Conservation (phyloP, 2,888 invertebrate genomes). For the Xanthorhoe spadicearia region DNA sequence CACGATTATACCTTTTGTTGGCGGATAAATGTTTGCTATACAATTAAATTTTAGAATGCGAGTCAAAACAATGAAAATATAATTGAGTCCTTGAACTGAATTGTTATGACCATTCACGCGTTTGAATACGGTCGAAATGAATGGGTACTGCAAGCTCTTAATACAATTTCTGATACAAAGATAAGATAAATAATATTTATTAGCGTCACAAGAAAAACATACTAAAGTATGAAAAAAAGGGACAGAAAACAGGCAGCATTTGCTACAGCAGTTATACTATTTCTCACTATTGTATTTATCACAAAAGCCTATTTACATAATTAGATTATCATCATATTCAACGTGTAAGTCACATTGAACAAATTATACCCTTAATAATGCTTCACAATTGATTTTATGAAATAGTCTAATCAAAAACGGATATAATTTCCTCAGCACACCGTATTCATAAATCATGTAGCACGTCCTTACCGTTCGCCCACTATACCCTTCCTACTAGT, state of each 20-base stretch:
- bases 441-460: conserved; percentile 26
- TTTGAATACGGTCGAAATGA: neutral
- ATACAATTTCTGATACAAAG: neutral
- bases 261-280: too few relatives aligned
- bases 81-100: conserved; percentile 18
- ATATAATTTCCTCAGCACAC: conserved; percentile 12
- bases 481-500: conserved; percentile 25
- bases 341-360: neutral
- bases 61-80: conserved; percentile 23
- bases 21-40: conserved; percentile 10
- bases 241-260: too few relatives aligned
- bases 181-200: too few relatives aligned
- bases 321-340: too few relatives aligned
- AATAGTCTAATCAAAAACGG: neutral
- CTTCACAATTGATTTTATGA: too few relatives aligned
- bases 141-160: neutral
- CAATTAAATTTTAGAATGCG: conserved; percentile 21
- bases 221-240: too few relatives aligned
- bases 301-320: too few relatives aligned
- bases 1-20: conserved; percentile 54
- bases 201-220: too few relatives aligned
- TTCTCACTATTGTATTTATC: too few relatives aligned
- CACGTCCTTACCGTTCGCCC: conserved; percentile 26
- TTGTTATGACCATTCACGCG: neutral
- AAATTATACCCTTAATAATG: too few relatives aligned